Evolutionary conservation across 2,888 invertebrate genomes (phyloP).

Genomic region (Falcaria lacertinaria): DNA sequence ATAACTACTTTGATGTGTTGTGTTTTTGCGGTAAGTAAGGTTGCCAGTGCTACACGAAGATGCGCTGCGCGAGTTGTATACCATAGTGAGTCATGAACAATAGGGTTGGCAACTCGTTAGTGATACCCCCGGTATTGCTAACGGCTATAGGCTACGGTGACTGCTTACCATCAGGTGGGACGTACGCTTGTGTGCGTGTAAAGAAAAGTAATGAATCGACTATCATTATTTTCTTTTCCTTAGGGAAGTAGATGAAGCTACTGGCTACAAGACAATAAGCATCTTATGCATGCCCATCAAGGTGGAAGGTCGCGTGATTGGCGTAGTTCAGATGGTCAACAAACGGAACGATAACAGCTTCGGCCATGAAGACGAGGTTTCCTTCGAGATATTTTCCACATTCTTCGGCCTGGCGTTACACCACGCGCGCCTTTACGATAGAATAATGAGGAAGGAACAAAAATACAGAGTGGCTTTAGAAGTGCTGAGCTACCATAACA

Average conservation of each 20-base stretch:
- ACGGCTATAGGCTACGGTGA: too few species aligned
- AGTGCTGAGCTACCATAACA: constrained; percentile 90
- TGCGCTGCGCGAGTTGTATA: too few species aligned
- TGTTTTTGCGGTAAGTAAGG: too few species aligned
- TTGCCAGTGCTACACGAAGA: too few species aligned
- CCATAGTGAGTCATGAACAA: too few species aligned
- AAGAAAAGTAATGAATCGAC: too few species aligned
- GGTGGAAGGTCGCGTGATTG: constrained; percentile 87
- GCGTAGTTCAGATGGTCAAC: constrained; percentile 93
- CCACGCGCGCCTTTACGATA: constrained; percentile 91
- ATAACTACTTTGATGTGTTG: too few species aligned
- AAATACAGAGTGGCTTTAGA: constrained; percentile 90
- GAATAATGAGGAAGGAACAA: constrained; percentile 89
- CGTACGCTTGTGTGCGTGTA: too few species aligned
- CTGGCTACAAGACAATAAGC: constrained; percentile 84
- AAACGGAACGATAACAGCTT: constrained; percentile 78
- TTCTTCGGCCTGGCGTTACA: constrained; percentile 92
- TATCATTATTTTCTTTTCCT: constrained; percentile 8
- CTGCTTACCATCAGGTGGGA: too few species aligned
- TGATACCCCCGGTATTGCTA: too few species aligned
- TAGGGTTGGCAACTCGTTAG: too few species aligned
- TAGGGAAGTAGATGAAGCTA: constrained; percentile 82
- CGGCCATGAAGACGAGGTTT: constrained; percentile 85
- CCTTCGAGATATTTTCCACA: constrained; percentile 90
- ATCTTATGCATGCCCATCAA: constrained; percentile 94